phyloP scores from a whole-genome alignment of 2,113 vertebrate genomes.

The Megaceryle torquata region DNA sequence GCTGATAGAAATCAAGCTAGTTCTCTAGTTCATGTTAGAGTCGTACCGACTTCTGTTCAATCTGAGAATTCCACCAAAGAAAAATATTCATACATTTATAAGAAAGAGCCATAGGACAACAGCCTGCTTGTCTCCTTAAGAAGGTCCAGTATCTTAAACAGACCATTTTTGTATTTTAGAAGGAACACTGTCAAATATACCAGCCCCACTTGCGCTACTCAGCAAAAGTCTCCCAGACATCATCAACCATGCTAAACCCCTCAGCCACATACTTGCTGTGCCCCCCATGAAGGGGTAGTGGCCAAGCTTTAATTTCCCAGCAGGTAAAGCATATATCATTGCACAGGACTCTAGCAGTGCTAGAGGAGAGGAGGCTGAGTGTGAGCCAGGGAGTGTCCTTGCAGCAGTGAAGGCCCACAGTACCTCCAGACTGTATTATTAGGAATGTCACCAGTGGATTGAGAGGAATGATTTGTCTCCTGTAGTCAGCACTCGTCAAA shows the following conservation, averaged over 20 bases:
- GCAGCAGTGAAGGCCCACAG: neutral
- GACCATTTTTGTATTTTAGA: neutral
- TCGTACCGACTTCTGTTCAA: neutral
- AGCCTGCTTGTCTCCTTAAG: neutral
- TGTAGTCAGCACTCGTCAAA: neutral
- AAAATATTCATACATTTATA: neutral
- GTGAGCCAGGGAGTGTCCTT: neutral
- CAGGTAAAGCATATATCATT: neutral
- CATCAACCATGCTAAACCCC: neutral
- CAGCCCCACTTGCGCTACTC: neutral
- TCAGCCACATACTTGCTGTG: neutral
- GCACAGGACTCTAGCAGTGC: neutral
- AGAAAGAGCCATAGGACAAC: neutral
- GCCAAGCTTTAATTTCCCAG: neutral
- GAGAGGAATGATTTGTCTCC: neutral
- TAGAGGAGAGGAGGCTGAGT: neutral
- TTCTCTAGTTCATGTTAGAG: neutral
- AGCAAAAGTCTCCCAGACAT: neutral
- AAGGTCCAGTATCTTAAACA: neutral
- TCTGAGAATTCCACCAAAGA: neutral
- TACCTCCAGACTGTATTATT: fast-evolving
- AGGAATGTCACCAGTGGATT: fast-evolving
- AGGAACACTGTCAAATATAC: neutral
- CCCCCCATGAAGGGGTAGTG: neutral
- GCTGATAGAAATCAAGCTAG: neutral